Conservation (phyloP, 2,888 invertebrate genomes). For the Lycophotia porphyrea region DNA sequence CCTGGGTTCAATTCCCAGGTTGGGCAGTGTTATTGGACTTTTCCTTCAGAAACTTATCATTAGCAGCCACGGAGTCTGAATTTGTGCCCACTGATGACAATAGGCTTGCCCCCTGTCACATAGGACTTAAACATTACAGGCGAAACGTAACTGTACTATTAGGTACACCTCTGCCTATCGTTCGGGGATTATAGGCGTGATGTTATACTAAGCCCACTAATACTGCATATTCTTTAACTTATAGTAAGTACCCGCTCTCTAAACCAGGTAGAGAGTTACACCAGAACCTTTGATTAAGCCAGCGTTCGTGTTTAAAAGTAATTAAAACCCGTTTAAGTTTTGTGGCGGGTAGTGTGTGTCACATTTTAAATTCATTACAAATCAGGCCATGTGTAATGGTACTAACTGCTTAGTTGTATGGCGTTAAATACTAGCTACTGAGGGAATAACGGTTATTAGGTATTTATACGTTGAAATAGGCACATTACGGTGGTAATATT, state of each 20-base stretch:
- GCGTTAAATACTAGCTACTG: conserved; percentile 1
- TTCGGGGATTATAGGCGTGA: neutral
- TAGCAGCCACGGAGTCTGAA: neutral
- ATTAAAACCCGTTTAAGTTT: conserved; percentile 56
- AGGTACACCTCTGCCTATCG: neutral
- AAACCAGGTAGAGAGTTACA: conserved; percentile 28
- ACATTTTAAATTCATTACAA: conserved; percentile 55
- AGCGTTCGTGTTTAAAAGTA: conserved; percentile 52
- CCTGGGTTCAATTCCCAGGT: neutral
- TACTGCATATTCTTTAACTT: neutral
- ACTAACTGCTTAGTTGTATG: conserved; percentile 21
- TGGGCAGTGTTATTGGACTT: neutral
- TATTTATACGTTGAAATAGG: conserved; percentile 11
- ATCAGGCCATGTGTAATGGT: conserved; percentile 50
- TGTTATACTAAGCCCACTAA: neutral
- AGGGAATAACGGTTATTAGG: conserved; percentile 19
- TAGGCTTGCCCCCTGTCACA: neutral
- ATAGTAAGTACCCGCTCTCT: neutral
- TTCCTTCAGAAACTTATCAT: neutral
- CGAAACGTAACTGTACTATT: neutral
- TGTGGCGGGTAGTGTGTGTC: conserved; percentile 47
- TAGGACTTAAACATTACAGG: neutral
- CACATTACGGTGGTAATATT: neutral
- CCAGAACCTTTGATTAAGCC: conserved; percentile 40
- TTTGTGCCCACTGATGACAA: neutral